These are phyloP conservation scores for Talpa occidentalis DNA, from an alignment of 2,113 vertebrate species.

Conservation along the genomic window DNA sequence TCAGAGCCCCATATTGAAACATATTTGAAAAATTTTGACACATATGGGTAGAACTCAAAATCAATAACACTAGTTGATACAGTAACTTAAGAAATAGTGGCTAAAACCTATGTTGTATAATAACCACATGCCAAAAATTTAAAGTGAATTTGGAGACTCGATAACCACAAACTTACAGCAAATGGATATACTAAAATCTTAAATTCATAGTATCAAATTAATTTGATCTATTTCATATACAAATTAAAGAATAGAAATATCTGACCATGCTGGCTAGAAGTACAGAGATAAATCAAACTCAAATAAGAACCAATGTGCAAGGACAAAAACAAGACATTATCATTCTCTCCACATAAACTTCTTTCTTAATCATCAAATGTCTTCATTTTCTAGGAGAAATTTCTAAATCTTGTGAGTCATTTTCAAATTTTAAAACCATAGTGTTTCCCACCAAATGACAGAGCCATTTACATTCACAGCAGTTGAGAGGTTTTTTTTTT, in stretches of 20 bases:
- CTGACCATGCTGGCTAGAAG: not conserved
- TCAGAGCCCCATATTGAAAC: not conserved
- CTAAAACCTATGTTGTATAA: not conserved
- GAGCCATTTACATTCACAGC: slow-evolving; percentile 74
- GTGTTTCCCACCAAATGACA: slow-evolving; percentile 74
- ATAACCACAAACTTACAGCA: not conserved
- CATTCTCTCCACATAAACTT: not conserved
- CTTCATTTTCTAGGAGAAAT: slow-evolving; percentile 50
- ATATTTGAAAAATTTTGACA: slow-evolving; percentile 12
- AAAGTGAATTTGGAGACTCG: not conserved
- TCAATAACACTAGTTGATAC: not conserved
- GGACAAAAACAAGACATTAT: not conserved
- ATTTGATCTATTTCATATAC: not conserved
- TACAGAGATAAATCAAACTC: not conserved
- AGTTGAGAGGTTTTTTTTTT: slow-evolving; percentile 56
- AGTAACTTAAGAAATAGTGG: not conserved
- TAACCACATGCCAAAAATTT: not conserved
- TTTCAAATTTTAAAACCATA: slow-evolving; percentile 64
- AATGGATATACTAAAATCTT: not conserved
- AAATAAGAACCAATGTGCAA: not conserved
- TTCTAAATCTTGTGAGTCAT: slow-evolving; percentile 67
- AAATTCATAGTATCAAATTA: not conserved
- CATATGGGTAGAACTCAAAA: slow-evolving; percentile 34
- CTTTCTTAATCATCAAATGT: not conserved
- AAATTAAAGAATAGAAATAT: slow-evolving; percentile 44